Conservation (phyloP, 2,888 invertebrate genomes). For the Bruchidius siliquastri region DNA sequence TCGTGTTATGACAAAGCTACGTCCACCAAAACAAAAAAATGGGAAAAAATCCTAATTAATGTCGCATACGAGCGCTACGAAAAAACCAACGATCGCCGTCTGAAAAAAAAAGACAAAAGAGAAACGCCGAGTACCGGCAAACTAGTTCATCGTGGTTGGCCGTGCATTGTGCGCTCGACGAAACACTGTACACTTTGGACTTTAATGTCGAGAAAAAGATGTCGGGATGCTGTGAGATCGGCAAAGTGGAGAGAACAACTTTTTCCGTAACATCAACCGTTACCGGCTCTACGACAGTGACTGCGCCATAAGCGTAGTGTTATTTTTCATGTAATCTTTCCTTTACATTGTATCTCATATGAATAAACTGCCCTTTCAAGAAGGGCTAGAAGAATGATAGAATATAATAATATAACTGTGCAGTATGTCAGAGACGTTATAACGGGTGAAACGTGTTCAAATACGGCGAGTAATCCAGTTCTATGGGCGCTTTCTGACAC, state of each 20-base stretch:
- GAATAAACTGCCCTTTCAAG: no score
- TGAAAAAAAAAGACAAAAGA: background rate
- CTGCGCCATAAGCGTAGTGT: slow-evolving; percentile 2
- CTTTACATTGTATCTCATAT: no score
- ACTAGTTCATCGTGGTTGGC: background rate
- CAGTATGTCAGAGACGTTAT: no score
- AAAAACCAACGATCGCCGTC: background rate
- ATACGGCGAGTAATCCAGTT: no score
- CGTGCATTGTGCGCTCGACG: background rate
- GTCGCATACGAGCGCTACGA: background rate
- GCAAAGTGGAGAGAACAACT: slow-evolving; percentile 12
- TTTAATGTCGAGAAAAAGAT: slow-evolving; percentile 9
- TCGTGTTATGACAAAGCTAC: background rate
- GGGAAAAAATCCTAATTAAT: background rate
- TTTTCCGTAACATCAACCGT: slow-evolving; percentile 14
- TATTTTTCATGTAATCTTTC: no score
- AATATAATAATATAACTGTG: no score
- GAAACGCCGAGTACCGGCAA: background rate
- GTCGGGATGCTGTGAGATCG: slow-evolving; percentile 9
- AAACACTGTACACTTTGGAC: background rate
- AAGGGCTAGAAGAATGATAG: no score
- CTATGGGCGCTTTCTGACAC: no score
- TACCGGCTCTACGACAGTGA: slow-evolving; percentile 2
- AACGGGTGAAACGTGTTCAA: no score
- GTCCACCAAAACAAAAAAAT: background rate